phyloP scores from a whole-genome alignment of 2,113 vertebrate genomes.

The Vimba vimba region DNA sequence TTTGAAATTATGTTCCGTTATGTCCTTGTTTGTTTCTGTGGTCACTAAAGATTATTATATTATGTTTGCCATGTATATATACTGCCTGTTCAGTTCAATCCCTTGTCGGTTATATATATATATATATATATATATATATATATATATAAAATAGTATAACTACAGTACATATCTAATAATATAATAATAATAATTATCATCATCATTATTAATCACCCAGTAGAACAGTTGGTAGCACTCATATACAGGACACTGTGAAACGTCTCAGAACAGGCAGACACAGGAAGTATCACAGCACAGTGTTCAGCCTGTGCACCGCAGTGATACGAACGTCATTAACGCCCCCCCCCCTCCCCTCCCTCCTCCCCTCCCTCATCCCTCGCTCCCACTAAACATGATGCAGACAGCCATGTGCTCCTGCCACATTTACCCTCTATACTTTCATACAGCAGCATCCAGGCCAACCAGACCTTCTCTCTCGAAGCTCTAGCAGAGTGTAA shows the following conservation, averaged over 20 bases:
- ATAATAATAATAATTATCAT: not conserved
- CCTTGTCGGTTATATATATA: no score
- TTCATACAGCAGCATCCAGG: constrained; percentile 55
- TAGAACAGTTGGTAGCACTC: constrained; percentile 54
- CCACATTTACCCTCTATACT: constrained; percentile 60
- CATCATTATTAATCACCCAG: constrained; percentile 10
- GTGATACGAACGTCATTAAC: constrained; percentile 46
- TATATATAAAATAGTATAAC: not conserved
- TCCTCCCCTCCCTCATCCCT: not conserved
- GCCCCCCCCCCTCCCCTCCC: constrained; percentile 4
- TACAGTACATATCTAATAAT: not conserved
- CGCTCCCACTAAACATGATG: constrained; percentile 15
- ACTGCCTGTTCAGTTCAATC: no score
- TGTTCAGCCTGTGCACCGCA: constrained; percentile 16
- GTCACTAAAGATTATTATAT: no score
- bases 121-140: no score
- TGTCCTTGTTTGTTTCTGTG: no score
- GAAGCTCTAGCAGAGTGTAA: constrained; percentile 62
- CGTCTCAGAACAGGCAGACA: constrained; percentile 59
- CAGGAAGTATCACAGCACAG: constrained; percentile 57
- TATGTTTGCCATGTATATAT: no score
- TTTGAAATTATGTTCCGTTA: no score
- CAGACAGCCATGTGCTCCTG: constrained; percentile 61
- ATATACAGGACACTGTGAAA: constrained; percentile 50
- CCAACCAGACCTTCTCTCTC: constrained; percentile 62